These are phyloP conservation scores for Tenthredo livida DNA, from an alignment of 2,888 invertebrate genomes.

Conservation along the genomic window DNA sequence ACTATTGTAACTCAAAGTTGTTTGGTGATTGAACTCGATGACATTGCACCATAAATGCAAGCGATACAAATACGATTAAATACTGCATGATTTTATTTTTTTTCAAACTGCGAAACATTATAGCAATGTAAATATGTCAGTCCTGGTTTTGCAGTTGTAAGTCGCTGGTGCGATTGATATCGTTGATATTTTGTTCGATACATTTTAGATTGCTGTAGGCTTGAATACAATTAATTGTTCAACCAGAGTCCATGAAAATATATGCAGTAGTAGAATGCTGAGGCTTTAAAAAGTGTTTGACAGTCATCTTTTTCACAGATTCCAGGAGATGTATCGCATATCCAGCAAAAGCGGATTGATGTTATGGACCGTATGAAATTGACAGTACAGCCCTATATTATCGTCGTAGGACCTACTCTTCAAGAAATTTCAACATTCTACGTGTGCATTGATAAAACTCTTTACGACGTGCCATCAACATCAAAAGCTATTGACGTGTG, in stretches of 20 bases:
- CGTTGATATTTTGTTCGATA: neutral
- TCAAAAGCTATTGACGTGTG: constrained; percentile 59
- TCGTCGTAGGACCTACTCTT: constrained; percentile 15
- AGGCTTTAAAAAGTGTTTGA: neutral
- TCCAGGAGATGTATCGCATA: constrained; percentile 48
- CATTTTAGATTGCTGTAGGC: neutral
- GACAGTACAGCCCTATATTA: constrained; percentile 29
- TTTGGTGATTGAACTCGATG: neutral
- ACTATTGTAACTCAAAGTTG: neutral
- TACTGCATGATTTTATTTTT: too few species aligned
- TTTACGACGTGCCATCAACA: constrained; percentile 44
- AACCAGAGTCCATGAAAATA: neutral
- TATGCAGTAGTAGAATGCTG: neutral
- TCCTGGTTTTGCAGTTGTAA: neutral
- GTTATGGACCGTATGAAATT: neutral
- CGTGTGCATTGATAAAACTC: constrained; percentile 18
- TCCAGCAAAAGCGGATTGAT: neutral
- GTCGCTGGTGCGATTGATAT: neutral
- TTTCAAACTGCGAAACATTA: neutral
- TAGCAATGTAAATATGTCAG: neutral
- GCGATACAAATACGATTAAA: too few species aligned
- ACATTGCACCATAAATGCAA: neutral
- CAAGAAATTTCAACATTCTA: neutral
- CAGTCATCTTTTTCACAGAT: constrained; percentile 40
- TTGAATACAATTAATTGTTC: neutral